Conservation (phyloP, 2,113 vertebrate genomes). For the Dasyornis broadbenti region DNA sequence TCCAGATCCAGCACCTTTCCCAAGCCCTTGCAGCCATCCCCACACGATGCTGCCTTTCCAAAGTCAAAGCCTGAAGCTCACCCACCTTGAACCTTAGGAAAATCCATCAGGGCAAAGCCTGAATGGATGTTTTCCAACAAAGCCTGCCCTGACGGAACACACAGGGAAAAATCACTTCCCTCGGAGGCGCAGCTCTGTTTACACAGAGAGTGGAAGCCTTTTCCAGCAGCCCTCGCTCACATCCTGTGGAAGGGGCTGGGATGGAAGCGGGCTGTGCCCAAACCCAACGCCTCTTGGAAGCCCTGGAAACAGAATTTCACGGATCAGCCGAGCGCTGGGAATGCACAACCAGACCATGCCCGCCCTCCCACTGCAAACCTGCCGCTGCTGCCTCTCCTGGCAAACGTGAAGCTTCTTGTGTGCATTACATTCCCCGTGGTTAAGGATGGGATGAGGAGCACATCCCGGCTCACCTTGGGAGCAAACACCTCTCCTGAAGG, state of each 20-base stretch:
- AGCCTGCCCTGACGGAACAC: not conserved
- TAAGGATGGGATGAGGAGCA: not conserved
- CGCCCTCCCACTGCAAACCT: not conserved
- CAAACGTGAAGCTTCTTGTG: fast-evolving
- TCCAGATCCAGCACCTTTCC: not conserved
- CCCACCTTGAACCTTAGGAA: not conserved
- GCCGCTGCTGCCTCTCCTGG: not conserved
- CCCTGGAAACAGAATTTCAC: not conserved
- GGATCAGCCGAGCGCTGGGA: not conserved
- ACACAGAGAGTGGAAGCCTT: not conserved
- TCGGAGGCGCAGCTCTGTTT: not conserved
- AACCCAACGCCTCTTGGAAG: fast-evolving
- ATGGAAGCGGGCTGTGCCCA: not conserved
- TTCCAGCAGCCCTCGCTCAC: not conserved
- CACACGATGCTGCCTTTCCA: fast-evolving
- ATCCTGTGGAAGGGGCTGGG: conserved; percentile 6
- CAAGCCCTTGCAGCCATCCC: not conserved
- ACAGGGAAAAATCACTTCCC: not conserved
- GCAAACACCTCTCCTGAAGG: not conserved
- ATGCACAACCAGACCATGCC: not conserved
- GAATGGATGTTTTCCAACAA: not conserved
- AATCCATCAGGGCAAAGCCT: not conserved
- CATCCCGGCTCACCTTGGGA: not conserved
- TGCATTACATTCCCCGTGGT: fast-evolving
- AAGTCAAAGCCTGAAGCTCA: not conserved